Evolutionary conservation across 2,888 invertebrate species (phyloP).

Genomic region (Eledone cirrhosa): DNA sequence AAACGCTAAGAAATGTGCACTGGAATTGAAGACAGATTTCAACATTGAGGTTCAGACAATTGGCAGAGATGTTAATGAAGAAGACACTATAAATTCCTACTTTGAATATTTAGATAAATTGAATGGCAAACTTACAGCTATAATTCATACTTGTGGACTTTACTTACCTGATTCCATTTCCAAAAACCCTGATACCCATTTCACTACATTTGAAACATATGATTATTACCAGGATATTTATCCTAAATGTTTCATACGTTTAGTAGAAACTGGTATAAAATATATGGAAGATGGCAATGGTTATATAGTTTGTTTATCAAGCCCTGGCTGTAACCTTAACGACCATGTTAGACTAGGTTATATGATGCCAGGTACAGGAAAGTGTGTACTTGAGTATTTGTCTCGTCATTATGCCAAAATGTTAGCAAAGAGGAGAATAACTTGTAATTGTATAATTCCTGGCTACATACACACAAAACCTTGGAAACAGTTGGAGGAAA

Average conservation of each 20-base stretch:
- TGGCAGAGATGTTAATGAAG: background rate
- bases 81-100: background rate
- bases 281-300: conserved; percentile 17
- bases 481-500: background rate
- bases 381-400: conserved; percentile 3
- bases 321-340: conserved; percentile 9
- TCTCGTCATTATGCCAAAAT: conserved; percentile 24
- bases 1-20: background rate
- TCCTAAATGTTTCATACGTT: conserved; percentile 18
- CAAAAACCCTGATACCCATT: background rate
- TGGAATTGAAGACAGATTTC: background rate
- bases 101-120: background rate
- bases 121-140: background rate
- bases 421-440: conserved; percentile 2
- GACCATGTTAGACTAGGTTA: background rate
- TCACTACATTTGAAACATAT: conserved; percentile 11
- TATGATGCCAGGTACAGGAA: conserved; percentile 21
- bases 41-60: background rate
- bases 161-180: background rate
- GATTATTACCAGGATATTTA: conserved; percentile 23
- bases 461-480: conserved; percentile 15
- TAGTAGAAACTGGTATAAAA: background rate
- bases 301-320: conserved; percentile 9
- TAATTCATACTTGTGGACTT: conserved; percentile 3
- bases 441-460: conserved; percentile 22